phyloP scores from a whole-genome alignment of 2,888 invertebrate genomes.

The Acrobasis suavella region DNA sequence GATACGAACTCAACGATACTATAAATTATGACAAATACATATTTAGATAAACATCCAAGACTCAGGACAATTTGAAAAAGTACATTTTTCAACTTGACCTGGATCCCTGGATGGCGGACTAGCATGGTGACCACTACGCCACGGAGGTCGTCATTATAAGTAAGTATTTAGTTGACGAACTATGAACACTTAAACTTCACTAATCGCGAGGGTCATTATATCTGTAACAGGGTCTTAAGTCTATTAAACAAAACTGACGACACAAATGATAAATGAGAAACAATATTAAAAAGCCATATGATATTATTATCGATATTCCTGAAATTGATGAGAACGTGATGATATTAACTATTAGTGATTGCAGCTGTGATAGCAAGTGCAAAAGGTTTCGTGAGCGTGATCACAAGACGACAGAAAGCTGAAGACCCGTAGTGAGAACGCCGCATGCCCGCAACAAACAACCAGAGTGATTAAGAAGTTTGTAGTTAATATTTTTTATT shows the following conservation, averaged over 20 bases:
- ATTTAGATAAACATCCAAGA: too few relatives aligned
- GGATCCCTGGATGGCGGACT: too few relatives aligned
- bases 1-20: too few relatives aligned
- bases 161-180: too few relatives aligned
- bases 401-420: slow-evolving; percentile 10
- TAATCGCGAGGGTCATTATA: background rate
- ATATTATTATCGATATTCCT: background rate
- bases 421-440: background rate
- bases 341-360: slow-evolving; percentile 19
- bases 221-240: background rate
- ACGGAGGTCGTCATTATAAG: too few relatives aligned
- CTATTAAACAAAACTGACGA: background rate
- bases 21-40: too few relatives aligned
- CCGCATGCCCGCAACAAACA: background rate
- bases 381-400: background rate
- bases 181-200: background rate
- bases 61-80: too few relatives aligned
- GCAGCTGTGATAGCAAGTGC: slow-evolving; percentile 12
- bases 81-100: too few relatives aligned
- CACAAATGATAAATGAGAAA: background rate
- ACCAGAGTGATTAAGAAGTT: background rate
- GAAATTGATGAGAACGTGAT: background rate
- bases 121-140: too few relatives aligned
- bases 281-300: slow-evolving; percentile 9
- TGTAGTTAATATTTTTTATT: background rate